Base-by-base conservation (phyloP, 2,113 vertebrate genomes). In the Brienomyrus brachyistius region DNA sequence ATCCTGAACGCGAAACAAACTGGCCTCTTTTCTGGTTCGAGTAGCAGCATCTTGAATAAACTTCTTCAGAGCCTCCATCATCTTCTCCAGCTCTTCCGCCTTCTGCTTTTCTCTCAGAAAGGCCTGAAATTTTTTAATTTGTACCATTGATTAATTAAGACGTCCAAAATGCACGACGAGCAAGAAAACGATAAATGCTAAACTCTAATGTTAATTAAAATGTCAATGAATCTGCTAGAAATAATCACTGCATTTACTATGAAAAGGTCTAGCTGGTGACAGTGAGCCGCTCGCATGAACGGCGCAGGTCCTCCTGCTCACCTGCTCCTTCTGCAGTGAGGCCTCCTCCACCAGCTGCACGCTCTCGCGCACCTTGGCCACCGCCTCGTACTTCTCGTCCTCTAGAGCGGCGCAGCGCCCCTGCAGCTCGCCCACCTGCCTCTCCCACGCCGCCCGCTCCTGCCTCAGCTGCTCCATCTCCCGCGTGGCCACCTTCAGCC, bases 301-400 rank as follows among this genome's bases (percentile, higher is more conserved):
- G 54, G 19, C 2, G 21, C 21, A 0, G 54, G 54, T 35, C 2
- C 56, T 21, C 31, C 27, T 5, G 9, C 91, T 94, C 92, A 99
- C 98, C 97, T 98, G 96, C 90, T 94, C 97, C 90, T 96, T 98
- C 92, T 98, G 97, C 90, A 99, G 92, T 9, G 97, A 94, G 50
- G 97, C 97, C 90, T 99, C 98, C 93, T 99, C 97, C 1, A 97
- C 94, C 74, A 98, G 94, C 92, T 98, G 97, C 91, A 97, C 93
- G 83, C 95, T 97, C 2, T 97, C 96, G 54, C 97, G 93, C 56
- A 97, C 94, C 94, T 96, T 97, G 87, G 91, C 86, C 89, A 98
- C 89, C 45, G 97, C 97, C 51, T 97, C 95, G 0, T 96, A 97
- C 51, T 96, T 97, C 89, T 98, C 96, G 85, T 95, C 95, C 93